Evolutionary conservation across 2,113 vertebrate genomes (phyloP).

Genomic region (Sceloporus undulatus): DNA sequence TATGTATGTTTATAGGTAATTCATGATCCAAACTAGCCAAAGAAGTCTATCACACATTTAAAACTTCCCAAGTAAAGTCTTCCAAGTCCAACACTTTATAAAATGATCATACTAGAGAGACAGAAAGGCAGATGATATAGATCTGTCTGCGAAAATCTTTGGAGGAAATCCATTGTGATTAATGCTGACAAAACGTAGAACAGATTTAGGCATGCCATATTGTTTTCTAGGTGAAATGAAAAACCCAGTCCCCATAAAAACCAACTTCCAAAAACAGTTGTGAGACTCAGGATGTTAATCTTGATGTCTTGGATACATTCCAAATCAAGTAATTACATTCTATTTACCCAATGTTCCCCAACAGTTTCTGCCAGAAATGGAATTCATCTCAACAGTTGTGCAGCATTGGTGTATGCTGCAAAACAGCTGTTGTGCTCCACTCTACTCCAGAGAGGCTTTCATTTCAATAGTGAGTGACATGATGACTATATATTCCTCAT

Average conservation of each 20-base stretch:
- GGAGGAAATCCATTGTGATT: not conserved
- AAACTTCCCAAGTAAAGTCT: not conserved
- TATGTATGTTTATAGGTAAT: not conserved
- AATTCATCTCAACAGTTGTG: constrained; percentile 34
- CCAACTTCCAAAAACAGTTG: not conserved
- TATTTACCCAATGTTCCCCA: constrained; percentile 18
- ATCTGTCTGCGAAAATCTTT: not conserved
- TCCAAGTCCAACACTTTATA: not conserved
- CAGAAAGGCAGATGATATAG: not conserved
- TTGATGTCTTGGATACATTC: constrained; percentile 5
- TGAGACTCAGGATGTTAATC: constrained; percentile 20
- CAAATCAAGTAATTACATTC: constrained; percentile 24
- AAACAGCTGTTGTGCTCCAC: constrained; percentile 14
- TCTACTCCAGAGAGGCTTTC: constrained; percentile 35
- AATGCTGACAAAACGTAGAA: not conserved
- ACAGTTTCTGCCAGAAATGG: not conserved
- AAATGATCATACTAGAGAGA: not conserved
- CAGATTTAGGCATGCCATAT: not conserved
- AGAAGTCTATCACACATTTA: not conserved
- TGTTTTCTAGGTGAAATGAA: constrained; percentile 19
- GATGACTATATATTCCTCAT: constrained; percentile 53
- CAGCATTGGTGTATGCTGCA: constrained; percentile 4
- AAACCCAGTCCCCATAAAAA: constrained; percentile 8
- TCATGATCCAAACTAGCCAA: not conserved
- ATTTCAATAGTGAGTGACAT: constrained; percentile 48